A percentile compares a stretch with the other conserved stretches of the same genome.
Conservation (phyloP, 2,113 vertebrate species). For the Etheostoma cragini region DNA sequence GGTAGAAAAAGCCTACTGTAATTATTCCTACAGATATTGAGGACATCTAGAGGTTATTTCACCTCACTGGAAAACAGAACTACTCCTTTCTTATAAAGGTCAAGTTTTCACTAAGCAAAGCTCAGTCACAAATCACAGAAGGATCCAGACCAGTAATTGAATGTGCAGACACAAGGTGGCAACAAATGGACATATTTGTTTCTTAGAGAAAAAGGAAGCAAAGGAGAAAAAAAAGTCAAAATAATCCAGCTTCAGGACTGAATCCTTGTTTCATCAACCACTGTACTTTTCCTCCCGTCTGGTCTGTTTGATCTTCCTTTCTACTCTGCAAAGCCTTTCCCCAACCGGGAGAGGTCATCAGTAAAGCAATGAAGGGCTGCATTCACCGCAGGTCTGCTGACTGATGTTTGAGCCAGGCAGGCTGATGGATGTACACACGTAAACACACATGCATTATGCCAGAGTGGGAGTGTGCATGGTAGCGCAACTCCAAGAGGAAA, state of each 20-base stretch:
- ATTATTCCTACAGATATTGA: constrained; percentile 80
- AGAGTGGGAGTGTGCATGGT: constrained; percentile 66
- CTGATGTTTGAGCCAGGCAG: constrained; percentile 65
- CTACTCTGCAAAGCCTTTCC: constrained; percentile 38
- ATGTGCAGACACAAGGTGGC: constrained; percentile 40
- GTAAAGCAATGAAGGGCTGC: constrained; percentile 62
- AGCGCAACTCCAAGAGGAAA: constrained; percentile 76
- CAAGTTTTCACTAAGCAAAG: constrained; percentile 45
- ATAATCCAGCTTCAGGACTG: constrained; percentile 37
- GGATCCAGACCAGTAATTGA: constrained; percentile 32
- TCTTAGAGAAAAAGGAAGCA: constrained; percentile 1
- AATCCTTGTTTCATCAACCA: constrained; percentile 42
- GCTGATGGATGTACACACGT: constrained; percentile 69
- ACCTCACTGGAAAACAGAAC: constrained; percentile 63
- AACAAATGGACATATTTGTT: constrained; percentile 43
- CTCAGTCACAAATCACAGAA: constrained; percentile 40
- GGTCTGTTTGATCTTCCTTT: constrained; percentile 56
- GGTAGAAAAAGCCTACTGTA: constrained; percentile 68
- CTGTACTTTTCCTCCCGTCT: constrained; percentile 38
- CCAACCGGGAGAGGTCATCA: constrained; percentile 59
- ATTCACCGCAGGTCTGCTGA: constrained; percentile 61
- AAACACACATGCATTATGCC: constrained; percentile 59
- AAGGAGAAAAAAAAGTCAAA: constrained; percentile 29
- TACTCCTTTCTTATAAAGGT: constrained; percentile 49
- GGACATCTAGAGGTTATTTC: constrained; percentile 76